These are phyloP conservation scores for Dasypus novemcinctus DNA, from an alignment of 2,113 vertebrate species.

Conservation along the genomic window DNA sequence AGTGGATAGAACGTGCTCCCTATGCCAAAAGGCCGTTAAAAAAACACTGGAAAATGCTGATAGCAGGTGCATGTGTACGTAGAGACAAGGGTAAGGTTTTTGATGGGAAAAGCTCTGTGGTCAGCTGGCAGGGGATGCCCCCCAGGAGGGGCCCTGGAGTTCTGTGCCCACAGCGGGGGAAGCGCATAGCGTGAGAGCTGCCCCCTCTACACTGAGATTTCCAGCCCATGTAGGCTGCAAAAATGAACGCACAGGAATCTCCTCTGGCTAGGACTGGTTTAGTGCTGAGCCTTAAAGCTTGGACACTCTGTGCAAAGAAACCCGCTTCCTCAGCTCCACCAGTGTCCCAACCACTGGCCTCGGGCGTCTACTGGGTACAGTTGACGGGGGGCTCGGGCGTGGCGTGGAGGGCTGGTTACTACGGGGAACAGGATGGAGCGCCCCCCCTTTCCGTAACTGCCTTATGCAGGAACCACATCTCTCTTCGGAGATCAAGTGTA, in stretches of 20 bases:
- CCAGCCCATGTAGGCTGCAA: background rate
- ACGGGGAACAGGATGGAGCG: background rate
- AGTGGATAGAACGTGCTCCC: background rate
- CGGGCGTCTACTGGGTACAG: background rate
- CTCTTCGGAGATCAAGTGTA: background rate
- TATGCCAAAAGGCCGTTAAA: slow-evolving; percentile 44
- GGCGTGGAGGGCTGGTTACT: background rate
- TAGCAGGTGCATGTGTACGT: background rate
- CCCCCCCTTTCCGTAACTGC: background rate
- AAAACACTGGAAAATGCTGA: slow-evolving; percentile 22
- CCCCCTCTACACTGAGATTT: slow-evolving; percentile 14
- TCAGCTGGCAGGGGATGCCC: background rate
- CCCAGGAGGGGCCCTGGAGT: background rate
- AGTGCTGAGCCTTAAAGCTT: background rate
- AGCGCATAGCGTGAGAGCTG: background rate
- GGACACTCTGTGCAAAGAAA: background rate
- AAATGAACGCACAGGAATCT: background rate
- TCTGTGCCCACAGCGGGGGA: background rate
- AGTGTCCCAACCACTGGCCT: background rate
- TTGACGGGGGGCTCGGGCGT: rapidly evolving
- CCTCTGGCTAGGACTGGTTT: background rate
- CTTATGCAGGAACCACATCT: background rate
- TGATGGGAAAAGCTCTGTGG: slow-evolving; percentile 45
- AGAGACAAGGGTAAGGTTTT: background rate
- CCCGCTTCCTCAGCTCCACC: background rate